Base-by-base conservation (phyloP, 1,140 invertebrate genomes). In the Marisa cornuarietis region DNA sequence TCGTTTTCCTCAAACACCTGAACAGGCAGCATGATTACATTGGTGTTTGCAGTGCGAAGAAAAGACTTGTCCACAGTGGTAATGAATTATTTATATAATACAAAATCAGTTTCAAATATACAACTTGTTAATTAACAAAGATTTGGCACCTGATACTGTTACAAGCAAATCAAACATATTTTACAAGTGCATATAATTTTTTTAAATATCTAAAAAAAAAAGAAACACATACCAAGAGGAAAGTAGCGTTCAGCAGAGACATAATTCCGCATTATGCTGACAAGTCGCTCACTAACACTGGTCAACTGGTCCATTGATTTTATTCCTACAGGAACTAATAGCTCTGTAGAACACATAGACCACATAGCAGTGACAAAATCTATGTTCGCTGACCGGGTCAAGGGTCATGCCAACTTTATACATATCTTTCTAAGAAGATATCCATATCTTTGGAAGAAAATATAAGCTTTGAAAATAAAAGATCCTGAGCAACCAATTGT, bases 211-310 rank as follows among this genome's bases (percentile, higher is more conserved):
- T 42, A 6, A 42, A 42, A 42, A 16, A 49, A 68, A 52, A 69
- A 75, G n/a, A 71, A n/a, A 54, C 7, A 84, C 84, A 86, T 89
- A 93, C 93, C 90, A 71, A 92, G 68, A 61, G 93, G 93, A 81
- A 93, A 93, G 86, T 92, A 93, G 81, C 90, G 89, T 49, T 92
- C 92, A n/a, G 91, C 90, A 62, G 84, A 86, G 26, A 89, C 81
- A 82, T 93, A 93, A 18, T 90, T 81, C 76, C 89, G 90, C 24
- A 91, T 92, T 61, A 93, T 84, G 11, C 83, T 79, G 79, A 90
- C 88, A 11, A 93, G 77, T 83, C 92, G 92, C 66, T 90, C 89
- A 24, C 88, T 84, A 16, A 93, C 85, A 65, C 88, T 87, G 75
- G 88, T 89, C 76, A 92, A 87, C 65, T 85, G 84, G 20, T 82